Conservation (phyloP, 2,888 invertebrate genomes). For the Drosophila multiciliata region DNA sequence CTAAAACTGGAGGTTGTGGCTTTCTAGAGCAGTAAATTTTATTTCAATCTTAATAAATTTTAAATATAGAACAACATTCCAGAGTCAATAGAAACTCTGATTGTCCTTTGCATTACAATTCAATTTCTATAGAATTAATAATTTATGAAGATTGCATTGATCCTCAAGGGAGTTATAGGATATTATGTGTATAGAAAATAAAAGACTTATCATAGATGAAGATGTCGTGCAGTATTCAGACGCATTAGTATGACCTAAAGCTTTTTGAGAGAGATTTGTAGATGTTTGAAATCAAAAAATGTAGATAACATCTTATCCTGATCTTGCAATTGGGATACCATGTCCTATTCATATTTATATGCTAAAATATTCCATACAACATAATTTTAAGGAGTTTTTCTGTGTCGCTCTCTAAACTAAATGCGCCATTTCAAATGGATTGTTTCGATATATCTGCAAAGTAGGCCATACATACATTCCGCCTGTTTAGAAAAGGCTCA, state of each 20-base stretch:
- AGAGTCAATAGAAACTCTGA: background rate
- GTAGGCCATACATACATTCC: background rate
- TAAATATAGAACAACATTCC: background rate
- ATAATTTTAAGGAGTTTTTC: too few relatives aligned
- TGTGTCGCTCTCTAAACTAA: constrained; percentile 2
- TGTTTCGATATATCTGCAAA: background rate
- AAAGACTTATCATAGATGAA: too few relatives aligned
- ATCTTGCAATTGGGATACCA: too few relatives aligned
- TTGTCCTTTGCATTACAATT: background rate
- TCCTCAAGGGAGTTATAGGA: background rate
- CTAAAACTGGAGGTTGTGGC: background rate
- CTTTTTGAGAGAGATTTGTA: too few relatives aligned
- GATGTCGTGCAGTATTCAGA: too few relatives aligned
- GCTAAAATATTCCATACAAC: too few relatives aligned
- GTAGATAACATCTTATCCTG: too few relatives aligned
- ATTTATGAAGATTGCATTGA: background rate
- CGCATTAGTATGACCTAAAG: too few relatives aligned
- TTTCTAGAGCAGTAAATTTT: background rate
- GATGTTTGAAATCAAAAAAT: too few relatives aligned
- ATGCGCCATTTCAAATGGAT: background rate
- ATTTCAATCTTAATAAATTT: background rate
- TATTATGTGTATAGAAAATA: too few relatives aligned
- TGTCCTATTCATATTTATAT: too few relatives aligned
- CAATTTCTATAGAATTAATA: background rate
- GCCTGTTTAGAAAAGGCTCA: background rate